A percentile compares a stretch with the other conserved stretches of the same genome.
Evolutionary conservation across 2,113 vertebrate species (phyloP).

Genomic region (Ammodytes dubius): DNA sequence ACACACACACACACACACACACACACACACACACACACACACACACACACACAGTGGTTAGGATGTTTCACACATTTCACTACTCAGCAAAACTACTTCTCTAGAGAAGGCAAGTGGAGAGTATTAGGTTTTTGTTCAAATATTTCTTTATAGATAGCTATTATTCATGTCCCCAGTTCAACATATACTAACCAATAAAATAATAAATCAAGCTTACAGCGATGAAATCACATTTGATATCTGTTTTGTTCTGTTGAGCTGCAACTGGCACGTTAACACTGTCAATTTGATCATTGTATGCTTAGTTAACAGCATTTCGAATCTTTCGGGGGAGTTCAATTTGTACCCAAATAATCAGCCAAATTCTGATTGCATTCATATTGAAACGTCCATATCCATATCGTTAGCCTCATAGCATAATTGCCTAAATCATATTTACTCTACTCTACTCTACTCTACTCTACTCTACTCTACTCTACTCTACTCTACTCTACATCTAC

Average conservation of each 20-base stretch:
- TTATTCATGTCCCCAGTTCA: too few relatives aligned
- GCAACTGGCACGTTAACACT: not conserved
- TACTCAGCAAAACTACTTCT: too few relatives aligned
- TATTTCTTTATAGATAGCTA: too few relatives aligned
- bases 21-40: not conserved
- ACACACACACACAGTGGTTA: constrained; percentile 15
- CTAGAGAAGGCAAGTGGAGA: too few relatives aligned
- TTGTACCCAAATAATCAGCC: not conserved
- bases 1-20: not conserved
- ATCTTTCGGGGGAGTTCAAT: not conserved
- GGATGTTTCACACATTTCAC: not conserved
- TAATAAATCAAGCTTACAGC: too few relatives aligned
- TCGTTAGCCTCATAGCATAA: too few relatives aligned
- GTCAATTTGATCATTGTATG: not conserved
- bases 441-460: too few relatives aligned
- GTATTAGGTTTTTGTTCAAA: too few relatives aligned
- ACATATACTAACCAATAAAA: too few relatives aligned
- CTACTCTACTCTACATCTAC: too few relatives aligned
- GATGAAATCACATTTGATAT: not conserved
- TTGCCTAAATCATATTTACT: too few relatives aligned
- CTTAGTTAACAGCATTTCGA: not conserved
- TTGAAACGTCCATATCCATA: constrained; percentile 14
- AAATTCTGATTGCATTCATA: constrained; percentile 14
- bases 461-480: too few relatives aligned
- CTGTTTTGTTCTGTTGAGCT: not conserved